Evolutionary conservation across 2,113 vertebrate genomes (phyloP).

Genomic region (Saimiri boliviensis): DNA sequence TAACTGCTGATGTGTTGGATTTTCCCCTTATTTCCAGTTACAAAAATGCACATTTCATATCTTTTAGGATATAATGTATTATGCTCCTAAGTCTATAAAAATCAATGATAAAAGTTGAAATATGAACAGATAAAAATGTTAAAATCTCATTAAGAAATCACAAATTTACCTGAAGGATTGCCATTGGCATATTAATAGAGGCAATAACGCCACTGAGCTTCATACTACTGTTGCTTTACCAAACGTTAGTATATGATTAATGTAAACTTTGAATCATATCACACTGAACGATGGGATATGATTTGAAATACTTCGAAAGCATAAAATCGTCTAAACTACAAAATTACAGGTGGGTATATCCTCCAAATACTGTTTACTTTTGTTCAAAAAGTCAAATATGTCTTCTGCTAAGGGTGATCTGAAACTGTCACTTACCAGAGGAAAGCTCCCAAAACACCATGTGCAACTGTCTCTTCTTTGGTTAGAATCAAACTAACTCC

Average conservation of each 20-base stretch:
- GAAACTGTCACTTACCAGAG: not conserved
- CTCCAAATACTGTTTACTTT: not conserved
- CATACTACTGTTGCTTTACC: not conserved
- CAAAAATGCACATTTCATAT: conserved; percentile 42
- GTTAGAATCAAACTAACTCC: not conserved
- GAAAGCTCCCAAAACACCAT: not conserved
- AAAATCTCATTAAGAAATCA: conserved; percentile 6
- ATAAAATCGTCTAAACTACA: not conserved
- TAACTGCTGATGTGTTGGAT: not conserved
- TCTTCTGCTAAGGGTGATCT: not conserved
- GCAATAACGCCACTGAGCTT: not conserved
- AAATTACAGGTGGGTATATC: not conserved
- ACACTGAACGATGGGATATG: not conserved
- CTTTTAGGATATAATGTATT: conserved; percentile 26
- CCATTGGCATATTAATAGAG: not conserved
- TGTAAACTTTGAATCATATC: not conserved
- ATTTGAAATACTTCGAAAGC: not conserved
- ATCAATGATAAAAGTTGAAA: conserved; percentile 54
- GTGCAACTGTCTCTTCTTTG: not conserved
- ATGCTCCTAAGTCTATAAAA: conserved; percentile 57
- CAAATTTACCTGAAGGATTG: conserved; percentile 23
- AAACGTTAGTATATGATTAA: not conserved
- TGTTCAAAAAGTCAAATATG: not conserved
- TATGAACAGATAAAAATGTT: conserved; percentile 11
- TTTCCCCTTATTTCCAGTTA: conserved; percentile 45